A percentile compares a stretch with the other conserved stretches of the same genome.
Evolutionary conservation across 1,140 invertebrate species (phyloP).

Genomic region (Listronotus bonariensis): DNA sequence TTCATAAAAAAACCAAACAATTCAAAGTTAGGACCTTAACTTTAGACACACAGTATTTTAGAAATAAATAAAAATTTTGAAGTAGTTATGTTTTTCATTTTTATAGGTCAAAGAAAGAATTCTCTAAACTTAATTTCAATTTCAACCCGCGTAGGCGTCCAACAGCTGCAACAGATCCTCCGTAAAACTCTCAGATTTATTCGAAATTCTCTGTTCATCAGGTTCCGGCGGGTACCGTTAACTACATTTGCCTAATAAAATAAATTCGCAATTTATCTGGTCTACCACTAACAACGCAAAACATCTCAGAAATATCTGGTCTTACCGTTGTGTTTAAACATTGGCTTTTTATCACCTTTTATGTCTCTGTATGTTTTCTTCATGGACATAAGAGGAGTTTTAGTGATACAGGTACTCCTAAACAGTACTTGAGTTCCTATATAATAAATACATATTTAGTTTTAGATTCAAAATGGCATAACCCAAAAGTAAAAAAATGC

Average conservation of each 20-base stretch:
- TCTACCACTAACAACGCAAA: constrained; percentile 23
- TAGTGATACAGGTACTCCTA: too few species aligned
- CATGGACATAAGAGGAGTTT: too few species aligned
- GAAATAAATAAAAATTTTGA: too few species aligned
- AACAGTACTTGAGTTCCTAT: too few species aligned
- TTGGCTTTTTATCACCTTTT: constrained; percentile 32
- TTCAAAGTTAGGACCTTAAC: too few species aligned
- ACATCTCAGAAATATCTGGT: constrained; percentile 29
- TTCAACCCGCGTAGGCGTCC: constrained; percentile 1
- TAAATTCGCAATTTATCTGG: constrained; percentile 39
- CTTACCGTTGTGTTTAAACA: constrained; percentile 36
- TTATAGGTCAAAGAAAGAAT: too few species aligned
- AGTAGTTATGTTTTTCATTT: too few species aligned
- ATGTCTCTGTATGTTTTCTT: constrained; percentile 11
- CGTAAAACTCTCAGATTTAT: background rate
- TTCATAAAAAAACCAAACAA: too few species aligned
- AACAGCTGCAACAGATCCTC: constrained; percentile 2
- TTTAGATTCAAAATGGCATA: too few species aligned
- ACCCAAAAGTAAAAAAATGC: too few species aligned
- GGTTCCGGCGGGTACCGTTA: constrained; percentile 25
- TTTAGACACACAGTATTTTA: too few species aligned
- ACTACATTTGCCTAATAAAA: constrained; percentile 38
- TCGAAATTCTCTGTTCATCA: constrained; percentile 28
- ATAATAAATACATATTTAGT: too few species aligned
- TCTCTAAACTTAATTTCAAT: background rate